Conservation (phyloP, 92 coral and sea anemone genomes). For the Chrysogorgia sp. region DNA sequence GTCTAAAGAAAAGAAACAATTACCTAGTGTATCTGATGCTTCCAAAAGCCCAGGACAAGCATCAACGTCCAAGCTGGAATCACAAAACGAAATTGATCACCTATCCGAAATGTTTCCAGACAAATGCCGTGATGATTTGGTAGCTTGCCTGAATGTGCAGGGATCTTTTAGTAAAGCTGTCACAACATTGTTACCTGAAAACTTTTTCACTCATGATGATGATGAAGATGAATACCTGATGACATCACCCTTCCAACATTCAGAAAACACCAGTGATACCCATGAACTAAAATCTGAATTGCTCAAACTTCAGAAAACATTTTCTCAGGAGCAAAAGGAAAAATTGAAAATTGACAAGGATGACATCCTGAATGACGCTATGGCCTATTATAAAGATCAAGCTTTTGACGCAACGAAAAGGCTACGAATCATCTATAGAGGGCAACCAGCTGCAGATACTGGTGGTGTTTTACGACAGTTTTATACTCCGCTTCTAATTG, state of each 20-base stretch:
- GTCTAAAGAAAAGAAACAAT: too few relatives aligned
- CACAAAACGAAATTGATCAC: slow-evolving; percentile 61
- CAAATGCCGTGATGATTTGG: slow-evolving; percentile 56
- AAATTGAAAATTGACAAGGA: slow-evolving; percentile 52
- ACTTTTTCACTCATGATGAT: slow-evolving; percentile 4
- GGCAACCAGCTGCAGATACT: slow-evolving; percentile 66
- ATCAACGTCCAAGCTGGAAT: too few relatives aligned
- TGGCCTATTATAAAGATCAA: slow-evolving; percentile 57
- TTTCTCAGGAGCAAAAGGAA: slow-evolving; percentile 32
- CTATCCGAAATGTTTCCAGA: slow-evolving; percentile 71
- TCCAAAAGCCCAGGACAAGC: too few relatives aligned
- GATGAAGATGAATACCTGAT: slow-evolving; percentile 30
- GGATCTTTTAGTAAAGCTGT: slow-evolving; percentile 62
- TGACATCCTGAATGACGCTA: slow-evolving; percentile 56
- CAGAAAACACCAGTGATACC: slow-evolving; percentile 13
- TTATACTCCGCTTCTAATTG: slow-evolving; percentile 63
- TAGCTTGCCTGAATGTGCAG: slow-evolving; percentile 59
- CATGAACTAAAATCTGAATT: slow-evolving; percentile 21
- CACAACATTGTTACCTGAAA: slow-evolving; percentile 45
- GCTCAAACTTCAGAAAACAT: slow-evolving; percentile 19
- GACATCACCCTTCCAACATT: slow-evolving; percentile 3
- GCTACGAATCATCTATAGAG: slow-evolving; percentile 60
- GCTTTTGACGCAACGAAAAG: slow-evolving; percentile 48
- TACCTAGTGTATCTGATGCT: too few relatives aligned
- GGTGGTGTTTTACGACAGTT: slow-evolving; percentile 72